Conservation (phyloP, 2,113 vertebrate species). For the Haemorhous mexicanus region DNA sequence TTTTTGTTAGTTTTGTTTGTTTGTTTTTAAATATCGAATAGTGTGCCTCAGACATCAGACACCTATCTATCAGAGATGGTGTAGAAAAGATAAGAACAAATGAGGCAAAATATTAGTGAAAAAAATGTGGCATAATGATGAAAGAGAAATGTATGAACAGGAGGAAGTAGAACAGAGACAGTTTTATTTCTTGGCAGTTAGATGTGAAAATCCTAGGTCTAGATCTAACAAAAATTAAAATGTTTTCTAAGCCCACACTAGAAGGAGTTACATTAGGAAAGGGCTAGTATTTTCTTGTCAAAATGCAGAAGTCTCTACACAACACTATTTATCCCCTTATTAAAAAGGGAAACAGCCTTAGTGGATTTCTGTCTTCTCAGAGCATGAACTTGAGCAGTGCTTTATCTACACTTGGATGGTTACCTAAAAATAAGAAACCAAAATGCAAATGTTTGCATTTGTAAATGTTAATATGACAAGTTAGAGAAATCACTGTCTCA, state of each 20-base stretch:
- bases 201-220: neutral
- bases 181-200: neutral
- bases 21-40: neutral
- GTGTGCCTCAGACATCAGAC: neutral
- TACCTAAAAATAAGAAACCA: neutral
- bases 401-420: neutral
- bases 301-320: neutral
- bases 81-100: neutral
- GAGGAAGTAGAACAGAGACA: neutral
- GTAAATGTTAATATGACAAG: neutral
- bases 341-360: neutral
- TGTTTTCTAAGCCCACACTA: neutral
- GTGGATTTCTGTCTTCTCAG: neutral
- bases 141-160: neutral
- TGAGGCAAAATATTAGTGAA: neutral
- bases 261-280: neutral
- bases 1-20: neutral
- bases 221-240: neutral
- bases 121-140: neutral
- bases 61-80: neutral
- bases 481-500: neutral
- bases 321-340: neutral
- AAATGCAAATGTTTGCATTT: neutral
- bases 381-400: neutral
- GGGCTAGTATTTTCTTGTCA: neutral